Evolutionary conservation across 2,888 invertebrate species (phyloP).

Genomic region (Scaptomyza reducta): DNA sequence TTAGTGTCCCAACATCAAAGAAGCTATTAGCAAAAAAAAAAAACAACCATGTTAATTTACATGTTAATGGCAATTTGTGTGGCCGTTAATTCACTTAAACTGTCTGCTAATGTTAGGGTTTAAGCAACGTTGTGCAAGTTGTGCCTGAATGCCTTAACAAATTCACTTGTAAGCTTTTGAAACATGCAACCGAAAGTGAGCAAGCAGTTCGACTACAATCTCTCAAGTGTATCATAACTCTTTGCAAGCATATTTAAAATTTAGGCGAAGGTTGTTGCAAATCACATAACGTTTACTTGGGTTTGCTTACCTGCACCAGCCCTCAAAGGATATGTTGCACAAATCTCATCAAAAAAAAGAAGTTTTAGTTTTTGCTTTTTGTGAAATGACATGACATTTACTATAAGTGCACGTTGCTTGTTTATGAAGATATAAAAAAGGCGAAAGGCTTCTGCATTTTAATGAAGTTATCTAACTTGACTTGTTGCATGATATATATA

Average conservation of each 20-base stretch:
- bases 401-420: background rate
- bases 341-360: background rate
- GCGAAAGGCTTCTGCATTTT: background rate
- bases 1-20: constrained; percentile 20
- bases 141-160: constrained; percentile 15
- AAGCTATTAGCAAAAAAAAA: background rate
- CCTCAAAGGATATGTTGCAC: constrained; percentile 3
- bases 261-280: background rate
- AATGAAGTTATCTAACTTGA: background rate
- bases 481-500: background rate
- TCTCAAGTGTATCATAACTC: constrained; percentile 23
- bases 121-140: background rate
- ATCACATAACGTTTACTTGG: background rate
- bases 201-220: too few relatives aligned
- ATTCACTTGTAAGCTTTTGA: background rate
- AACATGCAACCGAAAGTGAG: background rate
- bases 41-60: constrained; percentile 4
- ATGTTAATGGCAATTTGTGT: constrained; percentile 32
- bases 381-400: background rate
- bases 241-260: constrained; percentile 23
- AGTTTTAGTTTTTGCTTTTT: background rate
- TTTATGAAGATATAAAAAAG: background rate
- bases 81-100: constrained; percentile 17
- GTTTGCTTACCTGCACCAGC: background rate
- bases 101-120: background rate